Conservation (phyloP, 2,888 invertebrate genomes). For the Calameuta idolon region DNA sequence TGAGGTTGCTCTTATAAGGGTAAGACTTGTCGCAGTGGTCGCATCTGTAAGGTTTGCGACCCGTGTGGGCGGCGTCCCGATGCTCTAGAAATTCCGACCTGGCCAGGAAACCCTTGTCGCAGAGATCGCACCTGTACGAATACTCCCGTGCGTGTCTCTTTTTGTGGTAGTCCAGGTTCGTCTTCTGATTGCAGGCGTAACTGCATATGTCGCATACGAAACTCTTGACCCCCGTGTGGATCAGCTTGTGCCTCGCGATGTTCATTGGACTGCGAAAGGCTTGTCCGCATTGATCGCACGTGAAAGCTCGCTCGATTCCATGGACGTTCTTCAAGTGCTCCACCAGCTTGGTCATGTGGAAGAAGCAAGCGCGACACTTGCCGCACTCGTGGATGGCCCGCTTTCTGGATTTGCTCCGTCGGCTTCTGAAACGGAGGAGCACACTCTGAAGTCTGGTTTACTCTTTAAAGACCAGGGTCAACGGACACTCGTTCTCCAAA, state of each 20-base stretch:
- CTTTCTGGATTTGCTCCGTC: conserved; percentile 31
- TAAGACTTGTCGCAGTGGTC: conserved; percentile 52
- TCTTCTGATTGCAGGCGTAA: conserved; percentile 53
- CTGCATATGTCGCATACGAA: conserved; percentile 54
- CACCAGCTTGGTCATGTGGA: conserved; percentile 56
- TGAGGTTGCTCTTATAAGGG: conserved; percentile 55
- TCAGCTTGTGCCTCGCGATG: conserved; percentile 56
- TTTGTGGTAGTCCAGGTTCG: conserved; percentile 52
- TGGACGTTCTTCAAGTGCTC: conserved; percentile 61
- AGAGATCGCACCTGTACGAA: conserved; percentile 48
- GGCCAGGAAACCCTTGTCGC: conserved; percentile 51
- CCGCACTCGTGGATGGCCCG: conserved; percentile 52
- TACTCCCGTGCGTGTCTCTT: conserved; percentile 54
- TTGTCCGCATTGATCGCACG: conserved; percentile 54
- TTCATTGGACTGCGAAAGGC: conserved; percentile 53
- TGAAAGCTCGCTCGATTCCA: conserved; percentile 53
- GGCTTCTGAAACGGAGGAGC: conserved; percentile 42
- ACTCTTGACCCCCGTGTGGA: conserved; percentile 51
- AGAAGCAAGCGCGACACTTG: conserved; percentile 54
- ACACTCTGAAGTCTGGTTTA: neutral
- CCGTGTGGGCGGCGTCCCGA: conserved; percentile 45
- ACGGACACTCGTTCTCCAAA: neutral
- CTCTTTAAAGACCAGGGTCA: neutral
- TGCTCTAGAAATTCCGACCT: conserved; percentile 54
- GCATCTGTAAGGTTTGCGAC: conserved; percentile 46